Base-by-base conservation (phyloP, 53 echinoderm and acorn worm species). In the Actinopyga echinites region DNA sequence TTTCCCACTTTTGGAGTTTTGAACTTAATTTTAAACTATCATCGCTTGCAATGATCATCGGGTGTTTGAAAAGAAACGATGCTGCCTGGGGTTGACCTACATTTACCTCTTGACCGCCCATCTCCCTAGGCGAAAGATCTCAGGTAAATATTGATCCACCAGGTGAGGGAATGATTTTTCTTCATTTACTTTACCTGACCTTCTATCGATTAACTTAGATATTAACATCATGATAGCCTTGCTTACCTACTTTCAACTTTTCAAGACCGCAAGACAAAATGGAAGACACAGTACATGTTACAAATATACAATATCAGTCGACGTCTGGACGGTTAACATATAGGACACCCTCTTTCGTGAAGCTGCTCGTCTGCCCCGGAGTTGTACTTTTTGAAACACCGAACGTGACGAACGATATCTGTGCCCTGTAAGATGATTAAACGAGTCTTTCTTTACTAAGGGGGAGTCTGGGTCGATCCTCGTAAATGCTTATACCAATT, bases 401-500 rank as follows among this genome's bases (percentile, higher is more conserved):
- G 49, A 15, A 49, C 49, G 49, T 49, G 49, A 49, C 17, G 49
- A 49, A 49, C 49, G 49, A 49, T 49, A 49, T 49, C 17, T 49
- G 49, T 49, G 17, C 17, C 49, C 17, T 17, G 49, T 49, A 44
- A 42, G 44, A 34, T 71, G 71, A 42, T 71, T 40, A 71, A 71
- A 71, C 43, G 44, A 44, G 40, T 23, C 34, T 43, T 25, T 71
- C 71, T 71, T 71, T 71, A 71, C 71, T 40, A 44, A 71, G 44
- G 42, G 71, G 71, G 25, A 71, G 71, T 4, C 45, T 44, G 44
- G 42, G 42, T 43, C 40, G 11, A 71, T 24, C 71, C 38, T 71
- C 71, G 71, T 71, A 71, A 71, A 71, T 71, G 71, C 71, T 71
- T 6, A 40, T 45, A 24, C 71, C 71, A 71, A 71, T 71, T 45